A percentile compares a stretch with the other conserved stretches of the same genome.
Evolutionary conservation across 2,797 vertebrate species (phyloP).

Genomic region (Dicrostonyx torquatus): DNA sequence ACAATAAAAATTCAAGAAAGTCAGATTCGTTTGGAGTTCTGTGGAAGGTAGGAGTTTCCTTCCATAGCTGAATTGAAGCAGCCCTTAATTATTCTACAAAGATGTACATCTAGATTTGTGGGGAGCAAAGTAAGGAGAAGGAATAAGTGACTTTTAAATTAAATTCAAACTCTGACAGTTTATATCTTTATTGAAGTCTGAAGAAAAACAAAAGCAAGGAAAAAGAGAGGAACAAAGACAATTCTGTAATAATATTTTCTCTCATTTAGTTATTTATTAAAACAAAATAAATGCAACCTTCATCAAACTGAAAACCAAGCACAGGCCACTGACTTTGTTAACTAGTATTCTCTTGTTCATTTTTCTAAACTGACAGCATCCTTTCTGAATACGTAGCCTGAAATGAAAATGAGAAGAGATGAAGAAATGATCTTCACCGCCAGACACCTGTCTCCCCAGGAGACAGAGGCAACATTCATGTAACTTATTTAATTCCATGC

Average conservation of each 20-base stretch:
- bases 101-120: neutral
- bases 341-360: neutral
- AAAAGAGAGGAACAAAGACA: neutral
- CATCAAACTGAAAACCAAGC: neutral
- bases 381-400: neutral
- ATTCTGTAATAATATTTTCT: slow-evolving; percentile 6
- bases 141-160: slow-evolving; percentile 8
- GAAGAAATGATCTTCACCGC: neutral
- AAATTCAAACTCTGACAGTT: slow-evolving; percentile 43
- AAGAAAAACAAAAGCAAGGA: slow-evolving; percentile 37
- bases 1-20: neutral
- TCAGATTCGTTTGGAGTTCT: neutral
- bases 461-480: neutral
- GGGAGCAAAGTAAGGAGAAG: neutral
- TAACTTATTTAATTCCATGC: neutral
- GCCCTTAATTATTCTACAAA: neutral
- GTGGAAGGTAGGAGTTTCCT: neutral
- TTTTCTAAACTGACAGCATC: neutral
- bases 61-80: neutral
- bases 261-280: slow-evolving; percentile 37
- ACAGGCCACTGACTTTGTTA: neutral
- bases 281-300: slow-evolving; percentile 34
- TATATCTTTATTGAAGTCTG: neutral
- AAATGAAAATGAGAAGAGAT: neutral
- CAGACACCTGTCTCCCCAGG: neutral